Base-by-base conservation (phyloP, 2,797 vertebrate species). In the Crocidura indochinensis region DNA sequence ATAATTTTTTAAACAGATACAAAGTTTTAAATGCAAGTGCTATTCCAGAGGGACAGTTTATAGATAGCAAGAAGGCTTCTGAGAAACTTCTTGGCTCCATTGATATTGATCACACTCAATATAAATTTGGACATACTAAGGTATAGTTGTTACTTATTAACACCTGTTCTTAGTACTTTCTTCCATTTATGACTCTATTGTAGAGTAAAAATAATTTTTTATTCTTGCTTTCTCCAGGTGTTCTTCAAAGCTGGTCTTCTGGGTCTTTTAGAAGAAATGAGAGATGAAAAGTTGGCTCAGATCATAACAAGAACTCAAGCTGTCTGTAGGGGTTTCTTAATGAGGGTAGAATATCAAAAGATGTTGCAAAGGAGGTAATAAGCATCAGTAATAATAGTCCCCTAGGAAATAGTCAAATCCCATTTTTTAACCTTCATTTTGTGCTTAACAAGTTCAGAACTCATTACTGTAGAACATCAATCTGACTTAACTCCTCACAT, bases 61-160 rank as follows among this genome's bases (percentile, higher is more conserved):
- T 99, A 19, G 99, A 99, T 69, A 99, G 98, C 97, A 98, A 98
- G 96, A 98, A 98, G 90, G 98, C 98, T 93, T 98, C 98, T 3
- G 98, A 98, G 97, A 98, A 98, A 91, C 98, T 98, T 47, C 95
- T 98, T 89, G 98, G 96, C 0, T 98, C 98, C 27, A 98, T 98
- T 9, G 98, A 99, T 93, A 95, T 99, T 10, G 99, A 99, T 53
- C 98, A 98, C 4, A 98, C 98, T 2, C 99, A 99, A 60, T 99
- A 99, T 95, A 99, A 96, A 95, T 99, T 99, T 97, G 99, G 99
- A 20, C 98, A 99, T 88, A 99, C 98, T 4, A 99, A 99, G 98
- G 99, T 99, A 98, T 44, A 90, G n/a, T 38, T 31, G 14, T 2
- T 68, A 91, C 8, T 27, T n/a, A 15, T 76, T 97, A 95, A 95